A percentile compares a stretch with the other conserved stretches of the same genome.
These are phyloP conservation scores for Phyllotreta striolata DNA, from an alignment of 2,888 invertebrate genomes.

Conservation along the genomic window DNA sequence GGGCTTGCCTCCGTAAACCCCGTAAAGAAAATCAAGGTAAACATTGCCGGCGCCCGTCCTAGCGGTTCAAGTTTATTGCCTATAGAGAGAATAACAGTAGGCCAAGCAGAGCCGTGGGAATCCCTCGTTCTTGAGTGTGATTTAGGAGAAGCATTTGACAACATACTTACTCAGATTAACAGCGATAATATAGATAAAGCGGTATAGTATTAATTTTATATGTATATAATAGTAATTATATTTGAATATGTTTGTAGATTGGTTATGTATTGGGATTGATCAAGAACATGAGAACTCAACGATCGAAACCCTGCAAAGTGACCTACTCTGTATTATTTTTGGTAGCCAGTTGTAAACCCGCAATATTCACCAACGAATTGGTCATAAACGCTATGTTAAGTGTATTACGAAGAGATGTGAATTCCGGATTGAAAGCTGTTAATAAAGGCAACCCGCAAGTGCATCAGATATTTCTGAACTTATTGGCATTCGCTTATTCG, in stretches of 20 bases:
- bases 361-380: conserved; percentile 78
- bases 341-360: conserved; percentile 80
- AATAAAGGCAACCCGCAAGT: conserved; percentile 80
- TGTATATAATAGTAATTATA: conserved; percentile 4
- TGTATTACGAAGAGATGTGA: conserved; percentile 77
- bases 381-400: conserved; percentile 83
- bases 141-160: conserved; percentile 77
- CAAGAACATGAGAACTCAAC: conserved; percentile 76
- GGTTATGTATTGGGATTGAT: conserved; percentile 89
- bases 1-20: conserved; percentile 66
- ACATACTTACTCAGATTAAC: conserved; percentile 78
- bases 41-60: conserved; percentile 53
- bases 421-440: conserved; percentile 73
- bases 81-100: conserved; percentile 47
- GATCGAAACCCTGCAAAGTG: conserved; percentile 84
- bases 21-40: conserved; percentile 68
- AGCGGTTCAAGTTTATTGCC: conserved; percentile 51
- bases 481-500: conserved; percentile 81
- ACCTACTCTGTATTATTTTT: conserved; percentile 81
- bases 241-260: conserved; percentile 62
- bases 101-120: conserved; percentile 71
- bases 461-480: conserved; percentile 83
- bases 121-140: conserved; percentile 81
- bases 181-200: conserved; percentile 82
- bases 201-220: conserved; percentile 55